These are phyloP conservation scores for Scophthalmus maximus DNA, from an alignment of 2,113 vertebrate genomes.

Conservation along the genomic window DNA sequence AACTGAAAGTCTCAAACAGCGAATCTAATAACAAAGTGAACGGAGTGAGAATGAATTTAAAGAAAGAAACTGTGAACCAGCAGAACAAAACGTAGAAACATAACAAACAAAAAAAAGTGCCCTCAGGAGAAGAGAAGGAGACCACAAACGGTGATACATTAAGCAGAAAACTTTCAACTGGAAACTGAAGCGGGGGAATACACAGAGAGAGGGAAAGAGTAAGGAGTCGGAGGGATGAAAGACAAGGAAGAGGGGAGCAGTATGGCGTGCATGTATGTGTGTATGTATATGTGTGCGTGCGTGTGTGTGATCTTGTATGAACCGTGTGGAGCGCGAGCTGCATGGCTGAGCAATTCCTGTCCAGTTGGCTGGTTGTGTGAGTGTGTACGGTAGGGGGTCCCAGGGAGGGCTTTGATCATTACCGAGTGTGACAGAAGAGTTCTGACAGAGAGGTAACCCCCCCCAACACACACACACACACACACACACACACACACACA, in stretches of 20 bases:
- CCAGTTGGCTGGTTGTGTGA: constrained; percentile 79
- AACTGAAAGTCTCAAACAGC: constrained; percentile 23
- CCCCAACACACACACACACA: constrained; percentile 50
- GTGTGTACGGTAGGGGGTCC: constrained; percentile 80
- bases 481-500: constrained; percentile 37
- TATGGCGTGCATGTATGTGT: constrained; percentile 36
- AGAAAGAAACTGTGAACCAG: constrained; percentile 38
- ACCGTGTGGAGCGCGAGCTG: constrained; percentile 67
- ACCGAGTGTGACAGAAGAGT: constrained; percentile 82
- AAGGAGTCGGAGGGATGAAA: constrained; percentile 39
- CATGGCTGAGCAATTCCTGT: constrained; percentile 82
- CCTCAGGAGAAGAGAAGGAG: constrained; percentile 20
- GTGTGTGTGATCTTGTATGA: constrained; percentile 59
- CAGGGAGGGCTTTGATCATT: constrained; percentile 84
- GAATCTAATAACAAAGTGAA: not conserved
- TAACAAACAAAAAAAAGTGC: constrained; percentile 14
- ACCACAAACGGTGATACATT: constrained; percentile 25
- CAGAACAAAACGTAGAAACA: constrained; percentile 1
- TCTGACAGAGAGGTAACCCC: constrained; percentile 80
- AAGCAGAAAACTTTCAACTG: constrained; percentile 21
- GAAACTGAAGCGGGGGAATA: constrained; percentile 10
- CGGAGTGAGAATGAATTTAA: constrained; percentile 10
- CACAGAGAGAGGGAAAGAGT: constrained; percentile 16
- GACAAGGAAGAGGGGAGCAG: constrained; percentile 39
- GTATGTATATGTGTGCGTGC: constrained; percentile 32